Percentiles rank a stretch among this genome's conserved stretches.
Conservation (phyloP, 2,113 vertebrate species). For the Nymphicus hollandicus region DNA sequence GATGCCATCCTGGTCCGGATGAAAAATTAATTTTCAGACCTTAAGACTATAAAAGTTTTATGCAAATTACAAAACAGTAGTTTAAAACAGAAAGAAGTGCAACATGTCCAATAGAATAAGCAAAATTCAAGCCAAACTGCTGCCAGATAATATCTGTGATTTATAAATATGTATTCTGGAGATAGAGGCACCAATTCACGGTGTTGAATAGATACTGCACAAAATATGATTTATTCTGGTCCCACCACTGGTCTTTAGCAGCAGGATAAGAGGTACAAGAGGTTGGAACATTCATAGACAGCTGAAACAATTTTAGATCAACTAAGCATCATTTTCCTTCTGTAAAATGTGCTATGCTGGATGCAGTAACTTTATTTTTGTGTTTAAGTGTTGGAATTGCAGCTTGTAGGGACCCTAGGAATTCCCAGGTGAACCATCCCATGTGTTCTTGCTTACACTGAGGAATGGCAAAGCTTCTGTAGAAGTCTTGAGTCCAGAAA, state of each 20-base stretch:
- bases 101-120: neutral
- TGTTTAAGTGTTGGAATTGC: neutral
- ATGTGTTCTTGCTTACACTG: neutral
- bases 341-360: neutral
- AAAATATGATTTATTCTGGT: neutral
- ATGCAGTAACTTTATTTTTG: neutral
- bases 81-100: neutral
- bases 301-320: neutral
- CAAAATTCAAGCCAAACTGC: neutral
- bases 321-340: neutral
- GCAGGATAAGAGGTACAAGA: neutral
- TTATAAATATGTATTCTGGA: neutral
- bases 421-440: neutral
- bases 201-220: neutral
- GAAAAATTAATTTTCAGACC: neutral
- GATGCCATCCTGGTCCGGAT: neutral
- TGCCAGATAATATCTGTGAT: neutral
- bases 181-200: neutral
- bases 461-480: neutral
- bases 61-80: neutral
- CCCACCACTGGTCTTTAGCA: neutral
- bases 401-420: neutral
- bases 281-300: neutral
- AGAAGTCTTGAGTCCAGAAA: neutral
- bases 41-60: neutral